phyloP scores from a whole-genome alignment of 2,888 invertebrate species.

The Eustalomyia histrio region DNA sequence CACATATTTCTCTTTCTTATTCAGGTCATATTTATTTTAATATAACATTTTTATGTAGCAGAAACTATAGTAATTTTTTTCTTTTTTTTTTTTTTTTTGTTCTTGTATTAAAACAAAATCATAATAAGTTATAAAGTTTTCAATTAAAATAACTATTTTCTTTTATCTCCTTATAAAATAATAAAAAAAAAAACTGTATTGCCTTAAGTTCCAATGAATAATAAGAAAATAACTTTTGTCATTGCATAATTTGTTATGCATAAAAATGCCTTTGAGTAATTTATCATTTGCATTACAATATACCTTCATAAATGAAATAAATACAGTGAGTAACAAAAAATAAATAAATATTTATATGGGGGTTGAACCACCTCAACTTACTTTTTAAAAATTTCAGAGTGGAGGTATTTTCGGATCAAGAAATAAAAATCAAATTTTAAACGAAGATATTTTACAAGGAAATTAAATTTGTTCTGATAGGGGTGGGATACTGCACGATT shows the following conservation, averaged over 20 bases:
- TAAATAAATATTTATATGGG: too few species aligned
- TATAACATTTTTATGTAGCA: constrained; percentile 8
- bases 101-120: background rate
- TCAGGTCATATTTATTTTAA: constrained; percentile 57
- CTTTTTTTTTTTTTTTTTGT: too few species aligned
- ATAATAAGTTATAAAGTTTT: background rate
- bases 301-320: background rate
- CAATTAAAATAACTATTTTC: background rate
- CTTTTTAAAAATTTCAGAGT: too few species aligned
- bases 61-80: background rate
- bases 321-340: background rate
- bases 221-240: constrained; percentile 3
- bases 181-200: background rate
- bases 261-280: constrained; percentile 58
- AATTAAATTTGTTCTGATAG: too few species aligned
- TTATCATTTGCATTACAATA: constrained; percentile 59
- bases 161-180: background rate
- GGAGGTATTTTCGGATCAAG: too few species aligned
- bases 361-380: too few species aligned
- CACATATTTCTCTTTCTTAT: constrained; percentile 15
- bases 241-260: constrained; percentile 40
- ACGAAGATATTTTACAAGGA: too few species aligned
- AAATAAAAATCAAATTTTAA: too few species aligned
- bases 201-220: constrained; percentile 3
- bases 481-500: too few species aligned